Evolutionary conservation across 2,797 vertebrate genomes (phyloP), one percentile per base, ranked within the genome.

Genomic region (Knipowitschia caucasica): DNA sequence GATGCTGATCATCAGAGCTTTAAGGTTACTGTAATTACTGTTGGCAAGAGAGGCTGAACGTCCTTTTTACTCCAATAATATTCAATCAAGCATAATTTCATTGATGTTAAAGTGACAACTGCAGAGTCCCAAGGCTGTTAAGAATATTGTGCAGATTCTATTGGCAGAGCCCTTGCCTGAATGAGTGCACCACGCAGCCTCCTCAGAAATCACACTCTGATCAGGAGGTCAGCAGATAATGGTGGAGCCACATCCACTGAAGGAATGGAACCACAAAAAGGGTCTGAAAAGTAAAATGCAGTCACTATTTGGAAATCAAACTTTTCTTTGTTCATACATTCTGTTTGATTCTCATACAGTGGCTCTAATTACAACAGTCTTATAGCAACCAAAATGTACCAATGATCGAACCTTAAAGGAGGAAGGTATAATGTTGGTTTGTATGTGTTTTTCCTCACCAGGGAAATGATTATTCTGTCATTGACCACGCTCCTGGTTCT

Each of bases 81-180:
- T 77, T 83, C 69, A 62, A 81, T 79, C 74, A 81, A 79, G 80
- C 84, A 79, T 88, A 77, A 84, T 88, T 84, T 83, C 50, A 54
- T 72, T 82, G 70, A 81, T 57, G 59, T 83, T 81, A 86, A 83
- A 80, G 71, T 85, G 86, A 86, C 84, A 82, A 69, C 62, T 2
- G 50, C 36, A 70, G 78, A 84, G 83, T 85, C 62, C 75, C 53
- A 5, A 59, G 77, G 62, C 77, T 85, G 77, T 83, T 86, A 87
- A 85, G 58, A 77, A 76, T 80, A 78, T 77, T 73, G 81, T 69
- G 68, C 77, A 75, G 71, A 85, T 81, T 85, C 64, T 68, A 85
- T 83, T 80, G 82, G 73, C 81, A 50, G 45, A 38, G 71, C 8
- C 67, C 73, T 71, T 52, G 74, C 78, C 72, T 78, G 80, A 76